Conservation (phyloP, 2,113 vertebrate genomes). For the Microcebus lehilahytsara region DNA sequence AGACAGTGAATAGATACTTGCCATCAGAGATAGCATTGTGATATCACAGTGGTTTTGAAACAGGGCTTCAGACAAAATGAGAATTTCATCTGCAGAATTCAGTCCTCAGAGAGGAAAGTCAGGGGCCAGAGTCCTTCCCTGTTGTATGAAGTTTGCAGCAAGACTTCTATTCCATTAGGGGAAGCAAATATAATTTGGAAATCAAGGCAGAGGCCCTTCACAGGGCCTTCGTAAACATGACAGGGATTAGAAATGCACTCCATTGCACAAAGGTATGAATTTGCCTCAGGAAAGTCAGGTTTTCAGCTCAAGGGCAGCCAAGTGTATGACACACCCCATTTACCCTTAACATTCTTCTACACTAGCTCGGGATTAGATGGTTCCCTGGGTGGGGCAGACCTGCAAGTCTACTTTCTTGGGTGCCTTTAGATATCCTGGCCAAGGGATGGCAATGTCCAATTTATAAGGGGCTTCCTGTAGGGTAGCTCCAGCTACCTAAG, state of each 20-base stretch:
- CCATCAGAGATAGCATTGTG: not conserved
- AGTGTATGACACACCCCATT: fast-evolving
- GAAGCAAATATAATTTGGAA: not conserved
- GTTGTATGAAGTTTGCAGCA: not conserved
- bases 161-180: not conserved
- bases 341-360: not conserved
- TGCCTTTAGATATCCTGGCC: not conserved
- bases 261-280: not conserved
- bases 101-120: not conserved
- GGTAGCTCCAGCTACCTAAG: not conserved
- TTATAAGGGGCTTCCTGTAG: not conserved
- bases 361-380: not conserved
- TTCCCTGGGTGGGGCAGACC: not conserved
- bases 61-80: not conserved
- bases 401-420: not conserved
- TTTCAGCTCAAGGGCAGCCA: not conserved
- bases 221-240: not conserved
- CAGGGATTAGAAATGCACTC: not conserved
- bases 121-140: not conserved
- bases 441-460: not conserved
- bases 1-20: not conserved
- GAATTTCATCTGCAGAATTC: not conserved
- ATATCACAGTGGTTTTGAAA: not conserved
- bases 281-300: not conserved
- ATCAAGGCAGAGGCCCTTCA: not conserved